Evolutionary conservation across 2,797 vertebrate genomes (phyloP).

Genomic region (Tokudaia tokunoshimensis): DNA sequence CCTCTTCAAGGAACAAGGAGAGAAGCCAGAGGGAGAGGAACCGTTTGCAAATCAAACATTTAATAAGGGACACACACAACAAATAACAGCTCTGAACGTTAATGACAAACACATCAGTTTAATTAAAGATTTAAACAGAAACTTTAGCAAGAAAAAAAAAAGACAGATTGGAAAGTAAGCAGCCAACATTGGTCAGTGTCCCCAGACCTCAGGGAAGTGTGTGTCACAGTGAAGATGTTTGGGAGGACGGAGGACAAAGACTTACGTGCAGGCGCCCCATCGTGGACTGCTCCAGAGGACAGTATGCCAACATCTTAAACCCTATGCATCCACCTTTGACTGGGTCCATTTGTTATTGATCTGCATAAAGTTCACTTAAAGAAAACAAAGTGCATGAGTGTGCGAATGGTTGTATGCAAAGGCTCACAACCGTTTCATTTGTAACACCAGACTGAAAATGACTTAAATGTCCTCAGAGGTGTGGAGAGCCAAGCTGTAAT

Average conservation of each 20-base stretch:
- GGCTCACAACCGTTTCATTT: neutral
- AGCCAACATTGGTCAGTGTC: neutral
- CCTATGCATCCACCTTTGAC: fast-evolving
- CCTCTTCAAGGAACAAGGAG: neutral
- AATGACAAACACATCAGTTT: neutral
- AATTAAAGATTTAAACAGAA: conserved; percentile 15
- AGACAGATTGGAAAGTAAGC: neutral
- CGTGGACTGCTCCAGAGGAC: neutral
- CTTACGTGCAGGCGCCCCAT: fast-evolving
- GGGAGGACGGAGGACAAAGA: neutral
- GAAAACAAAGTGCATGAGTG: neutral
- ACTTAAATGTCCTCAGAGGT: neutral
- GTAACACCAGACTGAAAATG: neutral
- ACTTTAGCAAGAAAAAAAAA: neutral
- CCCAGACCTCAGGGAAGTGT: neutral
- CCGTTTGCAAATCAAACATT: neutral
- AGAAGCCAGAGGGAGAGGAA: neutral
- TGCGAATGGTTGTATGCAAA: neutral
- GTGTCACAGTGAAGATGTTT: neutral
- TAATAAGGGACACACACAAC: neutral
- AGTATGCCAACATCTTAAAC: neutral
- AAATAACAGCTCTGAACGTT: neutral
- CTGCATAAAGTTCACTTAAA: neutral
- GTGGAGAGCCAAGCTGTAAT: neutral
- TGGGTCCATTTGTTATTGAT: neutral